These are phyloP conservation scores for Torymus auratus DNA, from an alignment of 2,888 invertebrate species.

Conservation along the genomic window DNA sequence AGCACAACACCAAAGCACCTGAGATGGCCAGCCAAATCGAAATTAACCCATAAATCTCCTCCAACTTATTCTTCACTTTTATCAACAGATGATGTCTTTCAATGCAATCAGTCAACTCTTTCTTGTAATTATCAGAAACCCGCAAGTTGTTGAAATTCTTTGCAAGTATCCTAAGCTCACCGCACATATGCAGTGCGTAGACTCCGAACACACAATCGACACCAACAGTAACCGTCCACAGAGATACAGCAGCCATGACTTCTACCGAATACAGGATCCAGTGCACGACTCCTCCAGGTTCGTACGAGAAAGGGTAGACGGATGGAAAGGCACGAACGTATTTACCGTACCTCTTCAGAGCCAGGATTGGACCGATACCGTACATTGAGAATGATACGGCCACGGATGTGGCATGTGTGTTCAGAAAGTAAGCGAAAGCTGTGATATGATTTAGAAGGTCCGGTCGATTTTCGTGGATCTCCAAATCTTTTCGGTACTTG, in stretches of 20 bases:
- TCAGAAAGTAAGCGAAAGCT: neutral
- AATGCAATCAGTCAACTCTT: slow-evolving; percentile 55
- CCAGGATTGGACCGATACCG: neutral
- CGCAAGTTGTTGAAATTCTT: slow-evolving; percentile 51
- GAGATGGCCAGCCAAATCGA: slow-evolving; percentile 62
- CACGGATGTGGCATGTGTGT: neutral
- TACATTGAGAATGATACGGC: neutral
- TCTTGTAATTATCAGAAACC: slow-evolving; percentile 27
- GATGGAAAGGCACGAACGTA: slow-evolving; percentile 4
- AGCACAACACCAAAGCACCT: slow-evolving; percentile 63
- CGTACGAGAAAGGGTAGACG: slow-evolving; percentile 24
- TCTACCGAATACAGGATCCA: slow-evolving; percentile 9
- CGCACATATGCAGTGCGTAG: slow-evolving; percentile 63
- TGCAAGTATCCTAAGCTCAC: slow-evolving; percentile 60
- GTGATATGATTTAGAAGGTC: neutral
- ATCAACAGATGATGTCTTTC: slow-evolving; percentile 57
- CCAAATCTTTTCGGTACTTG: neutral
- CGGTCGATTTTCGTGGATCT: neutral
- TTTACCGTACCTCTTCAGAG: slow-evolving; percentile 6
- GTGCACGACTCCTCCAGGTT: slow-evolving; percentile 21
- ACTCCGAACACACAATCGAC: slow-evolving; percentile 64
- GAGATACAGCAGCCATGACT: neutral
- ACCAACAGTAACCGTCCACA: slow-evolving; percentile 47
- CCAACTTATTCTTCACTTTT: slow-evolving; percentile 57
- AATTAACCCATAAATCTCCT: slow-evolving; percentile 63